These are phyloP conservation scores for Drosophila fuyamai DNA, from an alignment of 1,140 invertebrate genomes.

Conservation along the genomic window DNA sequence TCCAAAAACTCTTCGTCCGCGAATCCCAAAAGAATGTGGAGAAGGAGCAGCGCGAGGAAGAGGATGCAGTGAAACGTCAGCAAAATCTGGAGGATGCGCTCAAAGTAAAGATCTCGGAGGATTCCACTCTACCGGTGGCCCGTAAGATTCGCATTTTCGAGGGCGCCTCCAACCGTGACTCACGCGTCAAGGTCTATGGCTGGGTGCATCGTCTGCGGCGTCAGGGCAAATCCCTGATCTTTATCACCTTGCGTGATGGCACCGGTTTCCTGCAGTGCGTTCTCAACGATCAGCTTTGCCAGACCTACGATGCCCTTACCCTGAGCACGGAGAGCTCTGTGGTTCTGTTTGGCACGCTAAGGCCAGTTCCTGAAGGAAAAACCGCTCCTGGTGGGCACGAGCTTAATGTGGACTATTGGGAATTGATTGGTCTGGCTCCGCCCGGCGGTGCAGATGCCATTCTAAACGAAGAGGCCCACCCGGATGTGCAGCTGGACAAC, in stretches of 20 bases:
- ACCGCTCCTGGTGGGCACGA: constrained; percentile 98
- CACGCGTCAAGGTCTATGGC: constrained; percentile 91
- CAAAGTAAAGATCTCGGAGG: constrained; percentile 92
- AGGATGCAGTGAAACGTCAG: constrained; percentile 92
- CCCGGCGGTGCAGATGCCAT: constrained; percentile 98
- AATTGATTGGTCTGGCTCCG: constrained; percentile 95
- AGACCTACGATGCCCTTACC: constrained; percentile 96
- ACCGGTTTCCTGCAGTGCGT: constrained; percentile 98
- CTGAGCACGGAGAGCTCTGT: constrained; percentile 97
- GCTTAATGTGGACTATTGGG: constrained; percentile 97
- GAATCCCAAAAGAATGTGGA: constrained; percentile 93
- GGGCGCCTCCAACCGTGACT: constrained; percentile 87
- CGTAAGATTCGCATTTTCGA: constrained; percentile 92
- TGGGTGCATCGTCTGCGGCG: constrained; percentile 98
- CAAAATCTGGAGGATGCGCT: constrained; percentile 97
- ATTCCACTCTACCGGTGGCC: constrained; percentile 91
- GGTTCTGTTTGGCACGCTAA: constrained; percentile 92
- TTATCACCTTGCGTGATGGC: constrained; percentile 97
- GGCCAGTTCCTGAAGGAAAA: constrained; percentile 95
- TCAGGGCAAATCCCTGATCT: constrained; percentile 97
- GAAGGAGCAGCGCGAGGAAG: constrained; percentile 91
- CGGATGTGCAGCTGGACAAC: constrained; percentile 99
- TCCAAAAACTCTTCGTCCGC: constrained; percentile 94
- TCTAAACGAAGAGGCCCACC: constrained; percentile 98
- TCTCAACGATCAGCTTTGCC: constrained; percentile 94